These are phyloP conservation scores for Matsumyia berberina DNA, from an alignment of 2,888 invertebrate species.

Conservation along the genomic window DNA sequence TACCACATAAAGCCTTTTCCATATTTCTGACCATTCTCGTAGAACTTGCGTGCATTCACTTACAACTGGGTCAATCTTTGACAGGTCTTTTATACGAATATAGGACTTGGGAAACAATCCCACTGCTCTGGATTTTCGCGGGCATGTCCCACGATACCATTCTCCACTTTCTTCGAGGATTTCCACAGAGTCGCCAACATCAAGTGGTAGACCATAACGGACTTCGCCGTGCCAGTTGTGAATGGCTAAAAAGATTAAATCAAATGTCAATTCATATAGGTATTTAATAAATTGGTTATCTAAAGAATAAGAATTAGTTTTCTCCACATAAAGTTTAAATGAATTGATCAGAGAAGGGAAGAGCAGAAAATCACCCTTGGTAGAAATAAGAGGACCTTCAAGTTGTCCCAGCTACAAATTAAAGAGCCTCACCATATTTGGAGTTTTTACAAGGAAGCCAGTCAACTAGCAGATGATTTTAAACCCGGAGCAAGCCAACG, in stretches of 20 bases:
- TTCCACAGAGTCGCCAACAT: slow-evolving; percentile 96
- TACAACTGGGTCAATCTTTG: slow-evolving; percentile 95
- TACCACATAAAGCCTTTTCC: slow-evolving; percentile 97
- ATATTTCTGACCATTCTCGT: slow-evolving; percentile 96
- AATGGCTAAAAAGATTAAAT: slow-evolving; percentile 87
- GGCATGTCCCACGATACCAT: slow-evolving; percentile 95
- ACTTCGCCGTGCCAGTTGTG: slow-evolving; percentile 95
- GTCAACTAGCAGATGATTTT: too few relatives aligned
- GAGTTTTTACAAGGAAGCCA: too few relatives aligned
- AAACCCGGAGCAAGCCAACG: too few relatives aligned
- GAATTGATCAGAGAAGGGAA: too few relatives aligned
- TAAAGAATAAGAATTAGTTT: too few relatives aligned
- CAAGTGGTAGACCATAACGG: slow-evolving; percentile 91
- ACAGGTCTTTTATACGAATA: slow-evolving; percentile 93
- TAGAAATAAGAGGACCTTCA: too few relatives aligned
- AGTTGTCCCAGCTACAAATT: too few relatives aligned
- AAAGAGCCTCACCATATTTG: too few relatives aligned
- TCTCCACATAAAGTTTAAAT: too few relatives aligned
- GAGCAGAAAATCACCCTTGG: too few relatives aligned
- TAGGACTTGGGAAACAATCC: slow-evolving; percentile 93
- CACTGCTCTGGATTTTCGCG: slow-evolving; percentile 88
- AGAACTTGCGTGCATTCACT: slow-evolving; percentile 95
- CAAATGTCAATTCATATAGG: neutral
- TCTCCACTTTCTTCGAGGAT: slow-evolving; percentile 93
- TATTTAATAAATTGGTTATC: neutral